Evolutionary conservation across 2,113 vertebrate genomes (phyloP), one percentile per base, ranked within the genome.

Genomic region (Channa argus): DNA sequence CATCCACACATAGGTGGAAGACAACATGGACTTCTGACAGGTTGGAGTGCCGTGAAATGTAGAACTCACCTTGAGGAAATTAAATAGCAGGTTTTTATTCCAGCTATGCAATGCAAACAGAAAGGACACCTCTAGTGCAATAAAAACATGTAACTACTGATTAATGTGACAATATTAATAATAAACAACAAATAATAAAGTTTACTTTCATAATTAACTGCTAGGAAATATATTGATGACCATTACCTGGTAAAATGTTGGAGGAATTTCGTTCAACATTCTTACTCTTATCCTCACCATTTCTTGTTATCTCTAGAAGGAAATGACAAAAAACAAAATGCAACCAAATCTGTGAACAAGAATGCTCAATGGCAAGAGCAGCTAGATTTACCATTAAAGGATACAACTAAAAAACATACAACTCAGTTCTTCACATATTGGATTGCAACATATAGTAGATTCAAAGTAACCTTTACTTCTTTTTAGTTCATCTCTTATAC

Each of bases 1-100:
- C 98, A 33, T 99, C 98, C 94, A 99, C 97, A 5, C 98, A 99
- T 12, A 99, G 94, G 71, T 99, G 98, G 90, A 98, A 99, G 61
- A 98, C 94, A 1, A 96, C 94, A 0, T 99, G 98, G 69, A 97
- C 96, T 92, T 98, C 98, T 1, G 98, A 98, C 45, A 99, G 95
- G 86, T 99, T 99, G 39, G 97, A 99, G 87, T 99, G 98, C 0
- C 96, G 94, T 0, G 96, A 96, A 80, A 99, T 96, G 55, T 99
- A 99, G 88, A 99, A 99, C 90, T 99, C 98, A 50, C 98, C 98
- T 99, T 86, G 63, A 2, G 63, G 34, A 43, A 56, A 4, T 54
- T 15, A 72, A 6, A 3, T 8, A 36, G 54, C 33, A 15, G 11
- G 13, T 0, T 24, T 24, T 24, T 24, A 1, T 24, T 24, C 24